These are phyloP conservation scores for Nymphalis polychloros DNA, from an alignment of 2,888 invertebrate genomes.

Conservation along the genomic window DNA sequence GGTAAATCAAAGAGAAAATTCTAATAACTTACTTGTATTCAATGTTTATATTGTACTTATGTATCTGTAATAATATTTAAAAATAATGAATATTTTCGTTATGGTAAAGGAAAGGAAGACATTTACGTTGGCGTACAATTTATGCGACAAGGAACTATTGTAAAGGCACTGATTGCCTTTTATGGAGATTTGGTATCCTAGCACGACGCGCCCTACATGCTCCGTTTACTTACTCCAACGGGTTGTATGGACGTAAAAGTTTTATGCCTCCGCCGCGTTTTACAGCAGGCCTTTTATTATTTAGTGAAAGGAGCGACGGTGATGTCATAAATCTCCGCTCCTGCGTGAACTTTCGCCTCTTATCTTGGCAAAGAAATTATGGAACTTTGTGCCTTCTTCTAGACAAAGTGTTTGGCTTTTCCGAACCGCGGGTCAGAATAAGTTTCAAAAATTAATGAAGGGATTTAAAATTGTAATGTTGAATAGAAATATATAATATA, in stretches of 20 bases:
- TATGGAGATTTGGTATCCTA: constrained; percentile 74
- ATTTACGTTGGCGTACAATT: constrained; percentile 63
- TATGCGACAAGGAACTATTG: constrained; percentile 66
- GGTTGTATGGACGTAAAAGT: constrained; percentile 80
- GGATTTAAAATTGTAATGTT: constrained; percentile 34
- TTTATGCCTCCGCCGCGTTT: constrained; percentile 79
- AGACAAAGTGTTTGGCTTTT: constrained; percentile 81
- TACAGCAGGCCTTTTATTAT: constrained; percentile 81
- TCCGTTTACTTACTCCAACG: constrained; percentile 71
- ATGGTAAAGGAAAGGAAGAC: constrained; percentile 27
- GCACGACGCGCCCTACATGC: constrained; percentile 63
- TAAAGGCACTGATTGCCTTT: constrained; percentile 76
- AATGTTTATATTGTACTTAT: too few species aligned
- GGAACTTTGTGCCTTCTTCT: constrained; percentile 79
- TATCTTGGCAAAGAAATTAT: constrained; percentile 81
- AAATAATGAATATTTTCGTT: constrained; percentile 14
- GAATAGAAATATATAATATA: not conserved
- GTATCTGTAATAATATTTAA: not conserved
- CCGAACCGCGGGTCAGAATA: constrained; percentile 72
- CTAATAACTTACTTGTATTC: too few species aligned
- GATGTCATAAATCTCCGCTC: constrained; percentile 81
- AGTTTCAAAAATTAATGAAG: constrained; percentile 69
- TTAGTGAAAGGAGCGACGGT: constrained; percentile 81
- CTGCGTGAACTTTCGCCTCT: constrained; percentile 82
- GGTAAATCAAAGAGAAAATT: too few species aligned